Conservation (phyloP, 2,113 vertebrate genomes). For the Syrmaticus mikado region DNA sequence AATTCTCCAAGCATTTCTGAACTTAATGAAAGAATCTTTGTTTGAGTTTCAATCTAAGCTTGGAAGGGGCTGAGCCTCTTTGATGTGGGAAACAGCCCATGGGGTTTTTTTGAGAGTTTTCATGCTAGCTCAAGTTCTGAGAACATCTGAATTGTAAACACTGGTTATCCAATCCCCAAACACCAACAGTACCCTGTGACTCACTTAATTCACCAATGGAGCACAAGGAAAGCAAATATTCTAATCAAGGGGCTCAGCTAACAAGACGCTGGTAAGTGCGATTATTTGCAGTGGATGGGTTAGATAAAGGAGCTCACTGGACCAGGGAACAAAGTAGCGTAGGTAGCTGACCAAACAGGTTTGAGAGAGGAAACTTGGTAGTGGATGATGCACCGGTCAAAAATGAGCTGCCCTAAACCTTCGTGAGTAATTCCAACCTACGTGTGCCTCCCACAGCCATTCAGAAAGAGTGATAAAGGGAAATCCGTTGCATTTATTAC, state of each 20-base stretch:
- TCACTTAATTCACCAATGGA: constrained; percentile 54
- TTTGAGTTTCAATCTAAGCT: constrained; percentile 55
- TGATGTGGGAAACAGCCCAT: constrained; percentile 67
- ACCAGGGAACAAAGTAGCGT: constrained; percentile 58
- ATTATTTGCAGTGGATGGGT: constrained; percentile 70
- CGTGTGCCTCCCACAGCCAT: background rate
- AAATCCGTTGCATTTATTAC: background rate
- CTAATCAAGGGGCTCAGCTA: constrained; percentile 41
- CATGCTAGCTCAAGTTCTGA: constrained; percentile 62
- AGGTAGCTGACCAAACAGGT: constrained; percentile 65
- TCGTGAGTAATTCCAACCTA: background rate
- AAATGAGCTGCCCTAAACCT: background rate
- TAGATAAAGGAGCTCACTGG: constrained; percentile 69
- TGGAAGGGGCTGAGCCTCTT: constrained; percentile 39
- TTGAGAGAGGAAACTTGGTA: constrained; percentile 8
- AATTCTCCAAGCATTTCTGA: constrained; percentile 41
- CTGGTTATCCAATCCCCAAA: background rate
- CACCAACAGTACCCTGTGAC: constrained; percentile 37
- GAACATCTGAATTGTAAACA: constrained; percentile 67
- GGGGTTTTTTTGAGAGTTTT: constrained; percentile 41
- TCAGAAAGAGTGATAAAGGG: background rate
- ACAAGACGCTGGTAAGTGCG: constrained; percentile 7
- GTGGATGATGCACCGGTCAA: constrained; percentile 40
- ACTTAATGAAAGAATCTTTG: constrained; percentile 58
- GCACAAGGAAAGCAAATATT: constrained; percentile 61